Evolutionary conservation across 92 coral and sea anemone species (phyloP).

Genomic region (Epizoanthus ramosus): DNA sequence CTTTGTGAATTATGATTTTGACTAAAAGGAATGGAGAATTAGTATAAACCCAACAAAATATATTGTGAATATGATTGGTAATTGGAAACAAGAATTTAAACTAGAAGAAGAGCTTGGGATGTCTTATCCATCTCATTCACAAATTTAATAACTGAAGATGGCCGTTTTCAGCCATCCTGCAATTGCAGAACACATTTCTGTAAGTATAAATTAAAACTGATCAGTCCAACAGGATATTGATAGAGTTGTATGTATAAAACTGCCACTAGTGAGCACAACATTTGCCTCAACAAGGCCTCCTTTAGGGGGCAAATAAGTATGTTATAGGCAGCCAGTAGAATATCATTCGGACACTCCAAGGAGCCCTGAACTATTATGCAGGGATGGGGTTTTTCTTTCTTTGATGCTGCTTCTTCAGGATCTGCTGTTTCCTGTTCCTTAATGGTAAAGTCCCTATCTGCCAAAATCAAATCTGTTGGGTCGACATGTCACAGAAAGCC

Average conservation of each 20-base stretch:
- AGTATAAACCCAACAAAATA: no score
- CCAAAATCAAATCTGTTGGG: slow-evolving; percentile 59
- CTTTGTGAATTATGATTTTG: no score
- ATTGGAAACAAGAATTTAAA: no score
- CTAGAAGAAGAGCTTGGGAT: background rate
- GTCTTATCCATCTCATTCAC: slow-evolving; percentile 26
- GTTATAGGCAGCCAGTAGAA: slow-evolving; percentile 44
- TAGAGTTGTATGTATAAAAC: slow-evolving; percentile 49
- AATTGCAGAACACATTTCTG: slow-evolving; percentile 62
- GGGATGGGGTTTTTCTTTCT: background rate
- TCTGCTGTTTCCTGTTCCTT: slow-evolving; percentile 29
- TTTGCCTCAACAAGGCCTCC: slow-evolving; percentile 48
- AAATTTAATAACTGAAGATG: slow-evolving; percentile 43
- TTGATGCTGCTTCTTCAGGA: background rate
- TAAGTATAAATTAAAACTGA: slow-evolving; percentile 36
- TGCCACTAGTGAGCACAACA: slow-evolving; percentile 51
- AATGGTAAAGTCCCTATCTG: slow-evolving; percentile 56
- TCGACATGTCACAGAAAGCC: slow-evolving; percentile 57
- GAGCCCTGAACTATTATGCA: no score
- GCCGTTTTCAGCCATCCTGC: slow-evolving; percentile 52
- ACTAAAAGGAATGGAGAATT: no score
- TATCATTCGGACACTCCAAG: background rate
- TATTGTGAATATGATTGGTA: no score
- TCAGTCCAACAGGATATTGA: slow-evolving; percentile 42
- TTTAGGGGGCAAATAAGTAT: slow-evolving; percentile 33